Base-by-base conservation (phyloP, 2,888 invertebrate species). In the Lymantria dispar region DNA sequence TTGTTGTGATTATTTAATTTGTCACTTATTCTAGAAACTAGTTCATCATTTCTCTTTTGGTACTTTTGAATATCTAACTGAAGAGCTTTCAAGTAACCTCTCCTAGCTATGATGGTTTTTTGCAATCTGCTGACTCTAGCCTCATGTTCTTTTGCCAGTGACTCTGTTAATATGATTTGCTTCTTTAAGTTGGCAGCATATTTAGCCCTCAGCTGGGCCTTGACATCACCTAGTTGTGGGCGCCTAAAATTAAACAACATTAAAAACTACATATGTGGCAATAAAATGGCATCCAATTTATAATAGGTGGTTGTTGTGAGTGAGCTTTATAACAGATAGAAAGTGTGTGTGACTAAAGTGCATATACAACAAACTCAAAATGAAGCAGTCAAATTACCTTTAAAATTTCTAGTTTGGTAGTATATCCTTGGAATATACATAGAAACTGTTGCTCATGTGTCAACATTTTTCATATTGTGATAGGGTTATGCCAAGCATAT, bases 11-110 rank as follows among this genome's bases (percentile, higher is more conserved):
- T 82, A 56, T 80, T 74, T 31, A 89, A 59, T 59, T 79, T 85
- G 36, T 81, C 74, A 62, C 70, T 72, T n/a, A 88, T 74, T 66
- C 79, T 84, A 33, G 61, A 51, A 10, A 83, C 67, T 11, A 83
- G 67, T 37, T 84, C 85, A 53, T 89, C 85, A 76, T 83, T 89
- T 74, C 84, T 90, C 68, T 83, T 88, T 57, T 85, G 82, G 60
- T 87, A 89, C 53, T 87, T 90, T 51, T 84, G 83, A 43, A 91
- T 82, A 55, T 91, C 91, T 72, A 88, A 74, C 67, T 85, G 84
- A 51, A 91, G 62, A 42, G 83, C 87, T 71, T 85, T 90, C 0
- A 90, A 59, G 51, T 87, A 91, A 13, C 84, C 84, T 66, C 90
- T 74, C 72, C 85, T 87, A 15, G 88, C 88, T 52, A 80, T 68